A percentile compares a stretch with the other conserved stretches of the same genome.
phyloP scores from a whole-genome alignment of 1,140 invertebrate genomes.

The Ruditapes philippinarum region DNA sequence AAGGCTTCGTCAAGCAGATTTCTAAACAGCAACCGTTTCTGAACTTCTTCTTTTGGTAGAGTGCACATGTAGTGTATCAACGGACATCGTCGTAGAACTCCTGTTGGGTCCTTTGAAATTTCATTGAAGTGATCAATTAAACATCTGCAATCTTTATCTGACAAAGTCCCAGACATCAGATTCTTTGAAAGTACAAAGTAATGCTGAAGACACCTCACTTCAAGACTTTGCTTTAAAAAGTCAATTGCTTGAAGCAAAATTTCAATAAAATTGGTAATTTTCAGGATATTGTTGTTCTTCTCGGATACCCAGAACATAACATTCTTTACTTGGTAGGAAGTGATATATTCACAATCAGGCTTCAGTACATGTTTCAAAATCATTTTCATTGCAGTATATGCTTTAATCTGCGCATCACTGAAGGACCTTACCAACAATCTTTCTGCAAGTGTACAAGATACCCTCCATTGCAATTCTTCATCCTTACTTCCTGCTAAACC shows the following conservation, averaged over 20 bases:
- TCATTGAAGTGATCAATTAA: neutral
- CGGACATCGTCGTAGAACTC: neutral
- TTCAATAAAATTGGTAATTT: neutral
- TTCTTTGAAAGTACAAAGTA: constrained; percentile 25
- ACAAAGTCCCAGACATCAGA: neutral
- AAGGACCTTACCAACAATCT: neutral
- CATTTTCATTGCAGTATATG: constrained; percentile 31
- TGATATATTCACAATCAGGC: neutral
- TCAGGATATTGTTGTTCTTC: neutral
- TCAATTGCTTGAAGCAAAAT: neutral
- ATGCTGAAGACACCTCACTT: neutral
- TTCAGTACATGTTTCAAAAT: neutral
- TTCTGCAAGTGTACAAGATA: constrained; percentile 8
- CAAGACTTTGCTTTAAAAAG: neutral
- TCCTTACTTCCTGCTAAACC: neutral
- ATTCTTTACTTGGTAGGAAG: constrained; percentile 36
- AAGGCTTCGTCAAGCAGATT: neutral
- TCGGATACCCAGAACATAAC: constrained; percentile 28
- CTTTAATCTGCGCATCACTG: constrained; percentile 36
- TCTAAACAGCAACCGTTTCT: neutral
- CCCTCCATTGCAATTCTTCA: constrained; percentile 29
- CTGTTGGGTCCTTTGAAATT: neutral
- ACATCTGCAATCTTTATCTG: neutral
- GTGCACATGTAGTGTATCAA: neutral
- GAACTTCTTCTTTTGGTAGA: neutral